These are phyloP conservation scores for Anguilla japonica DNA, from an alignment of 2,113 vertebrate species.

Conservation along the genomic window DNA sequence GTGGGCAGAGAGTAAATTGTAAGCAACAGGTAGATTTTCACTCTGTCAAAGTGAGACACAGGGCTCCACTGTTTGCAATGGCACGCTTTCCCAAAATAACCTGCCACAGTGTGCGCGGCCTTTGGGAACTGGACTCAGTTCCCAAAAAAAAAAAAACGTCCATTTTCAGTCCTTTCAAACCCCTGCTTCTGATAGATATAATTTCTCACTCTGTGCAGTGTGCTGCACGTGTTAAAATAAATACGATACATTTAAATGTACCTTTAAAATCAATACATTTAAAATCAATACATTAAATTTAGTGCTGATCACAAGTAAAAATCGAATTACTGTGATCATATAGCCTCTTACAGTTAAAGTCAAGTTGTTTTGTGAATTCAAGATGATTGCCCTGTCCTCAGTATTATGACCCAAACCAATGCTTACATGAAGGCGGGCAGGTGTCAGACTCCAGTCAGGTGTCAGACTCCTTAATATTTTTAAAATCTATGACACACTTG, in stretches of 20 bases:
- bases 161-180: background rate
- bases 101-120: background rate
- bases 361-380: background rate
- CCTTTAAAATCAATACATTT: no score
- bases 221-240: background rate
- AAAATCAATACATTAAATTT: no score
- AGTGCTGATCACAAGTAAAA: no score
- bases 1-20: slow-evolving; percentile 37
- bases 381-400: background rate
- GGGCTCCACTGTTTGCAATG: background rate
- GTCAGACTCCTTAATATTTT: background rate
- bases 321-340: background rate
- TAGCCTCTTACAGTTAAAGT: background rate
- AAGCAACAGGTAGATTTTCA: slow-evolving; percentile 29
- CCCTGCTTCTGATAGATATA: background rate
- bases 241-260: no score
- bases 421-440: background rate
- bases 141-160: background rate
- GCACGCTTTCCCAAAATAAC: background rate
- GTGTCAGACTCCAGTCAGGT: no score
- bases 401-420: background rate
- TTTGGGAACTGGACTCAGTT: background rate
- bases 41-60: slow-evolving; percentile 51
- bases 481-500: no score
- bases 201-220: background rate